Conservation (phyloP, 2,797 vertebrate genomes). For the Sebastes trivittatus region DNA sequence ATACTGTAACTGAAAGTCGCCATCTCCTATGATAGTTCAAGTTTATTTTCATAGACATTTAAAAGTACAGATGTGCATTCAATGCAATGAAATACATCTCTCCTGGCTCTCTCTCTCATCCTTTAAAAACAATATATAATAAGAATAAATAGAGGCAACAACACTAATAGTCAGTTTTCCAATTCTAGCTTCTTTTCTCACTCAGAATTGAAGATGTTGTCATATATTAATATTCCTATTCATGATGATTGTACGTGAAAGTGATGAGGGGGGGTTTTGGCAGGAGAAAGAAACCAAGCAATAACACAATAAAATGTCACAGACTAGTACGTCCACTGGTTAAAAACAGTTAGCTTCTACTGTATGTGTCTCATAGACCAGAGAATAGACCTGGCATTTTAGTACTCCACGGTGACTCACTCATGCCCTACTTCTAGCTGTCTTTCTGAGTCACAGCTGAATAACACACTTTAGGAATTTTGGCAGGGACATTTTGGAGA, state of each 20-base stretch:
- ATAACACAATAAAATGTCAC: not conserved
- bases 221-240: not conserved
- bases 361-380: not conserved
- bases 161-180: not conserved
- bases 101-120: no score
- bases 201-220: not conserved
- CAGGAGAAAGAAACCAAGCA: not conserved
- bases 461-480: constrained; percentile 60
- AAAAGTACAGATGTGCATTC: no score
- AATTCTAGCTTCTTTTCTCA: not conserved
- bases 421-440: constrained; percentile 64
- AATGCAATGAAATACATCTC: no score
- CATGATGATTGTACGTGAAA: not conserved
- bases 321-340: not conserved
- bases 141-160: no score
- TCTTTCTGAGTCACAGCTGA: constrained; percentile 55
- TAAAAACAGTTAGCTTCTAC: not conserved
- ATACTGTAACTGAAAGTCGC: not conserved
- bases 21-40: not conserved
- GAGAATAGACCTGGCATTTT: constrained; percentile 19
- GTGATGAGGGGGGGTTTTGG: not conserved
- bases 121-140: no score
- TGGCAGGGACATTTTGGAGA: constrained; percentile 59
- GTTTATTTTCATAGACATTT: no score
- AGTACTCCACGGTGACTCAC: constrained; percentile 54